Conservation (phyloP, 2,113 vertebrate species). For the Benitochromis conjunctus region DNA sequence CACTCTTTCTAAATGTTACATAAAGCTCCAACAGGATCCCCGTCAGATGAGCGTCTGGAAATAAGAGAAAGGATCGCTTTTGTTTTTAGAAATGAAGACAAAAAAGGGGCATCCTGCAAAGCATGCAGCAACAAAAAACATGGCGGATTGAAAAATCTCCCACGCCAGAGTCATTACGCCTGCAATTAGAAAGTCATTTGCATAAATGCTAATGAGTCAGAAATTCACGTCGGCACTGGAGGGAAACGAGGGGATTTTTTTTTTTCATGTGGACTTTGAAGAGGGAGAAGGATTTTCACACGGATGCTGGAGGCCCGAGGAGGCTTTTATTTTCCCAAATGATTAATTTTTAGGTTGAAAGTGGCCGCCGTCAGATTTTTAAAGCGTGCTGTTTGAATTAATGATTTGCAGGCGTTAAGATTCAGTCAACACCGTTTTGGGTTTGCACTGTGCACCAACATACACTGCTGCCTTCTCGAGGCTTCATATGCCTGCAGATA, state of each 20-base stretch:
- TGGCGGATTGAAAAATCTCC: constrained; percentile 67
- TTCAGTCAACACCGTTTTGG: background rate
- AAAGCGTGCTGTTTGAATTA: background rate
- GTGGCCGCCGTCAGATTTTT: background rate
- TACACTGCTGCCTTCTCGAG: background rate
- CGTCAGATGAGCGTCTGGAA: background rate
- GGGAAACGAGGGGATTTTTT: constrained; percentile 34
- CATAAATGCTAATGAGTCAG: constrained; percentile 89
- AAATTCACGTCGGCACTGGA: constrained; percentile 78
- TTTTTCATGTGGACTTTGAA: constrained; percentile 6
- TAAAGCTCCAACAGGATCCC: constrained; percentile 11
- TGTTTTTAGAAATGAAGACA: constrained; percentile 5
- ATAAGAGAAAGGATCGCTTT: constrained; percentile 12
- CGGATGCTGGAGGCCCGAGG: constrained; percentile 19
- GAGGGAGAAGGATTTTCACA: constrained; percentile 20
- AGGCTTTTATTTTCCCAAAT: background rate
- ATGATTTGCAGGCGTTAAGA: background rate
- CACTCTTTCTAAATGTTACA: background rate
- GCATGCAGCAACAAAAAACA: constrained; percentile 56
- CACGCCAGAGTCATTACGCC: constrained; percentile 70
- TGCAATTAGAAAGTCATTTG: constrained; percentile 89
- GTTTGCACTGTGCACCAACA: background rate
- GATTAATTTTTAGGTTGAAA: background rate
- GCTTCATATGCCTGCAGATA: background rate
- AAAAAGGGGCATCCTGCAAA: constrained; percentile 39